These are phyloP conservation scores for Ataeniobius toweri DNA, from an alignment of 2,797 vertebrate species.

Conservation along the genomic window DNA sequence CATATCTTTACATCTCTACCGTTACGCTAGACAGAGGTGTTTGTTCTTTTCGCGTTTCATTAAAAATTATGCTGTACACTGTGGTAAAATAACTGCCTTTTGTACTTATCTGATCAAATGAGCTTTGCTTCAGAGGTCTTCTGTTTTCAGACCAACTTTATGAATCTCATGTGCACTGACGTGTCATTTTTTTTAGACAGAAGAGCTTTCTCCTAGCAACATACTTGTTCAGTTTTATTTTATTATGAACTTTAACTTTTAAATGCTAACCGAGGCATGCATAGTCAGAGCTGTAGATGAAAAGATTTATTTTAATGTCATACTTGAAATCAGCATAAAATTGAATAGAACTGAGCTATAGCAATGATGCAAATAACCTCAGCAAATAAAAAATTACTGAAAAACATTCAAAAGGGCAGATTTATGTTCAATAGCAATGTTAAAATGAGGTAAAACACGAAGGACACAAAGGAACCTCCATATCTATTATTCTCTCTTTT, in stretches of 20 bases:
- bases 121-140: neutral
- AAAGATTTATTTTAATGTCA: neutral
- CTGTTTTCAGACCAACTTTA: neutral
- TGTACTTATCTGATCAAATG: neutral
- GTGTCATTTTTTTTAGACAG: neutral
- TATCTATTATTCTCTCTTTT: slow-evolving; percentile 56
- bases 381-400: neutral
- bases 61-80: neutral
- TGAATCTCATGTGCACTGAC: neutral
- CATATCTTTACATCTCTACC: neutral
- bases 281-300: neutral
- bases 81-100: neutral
- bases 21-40: neutral
- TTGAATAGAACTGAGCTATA: neutral
- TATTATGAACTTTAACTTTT: neutral
- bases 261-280: neutral
- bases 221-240: neutral
- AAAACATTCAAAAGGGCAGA: neutral
- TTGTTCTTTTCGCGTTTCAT: neutral
- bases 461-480: slow-evolving; percentile 51
- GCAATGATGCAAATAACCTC: neutral
- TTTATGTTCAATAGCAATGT: neutral
- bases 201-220: neutral
- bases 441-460: slow-evolving; percentile 9
- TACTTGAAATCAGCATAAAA: neutral